These are phyloP conservation scores for Drusus annulatus DNA, from an alignment of 1,140 invertebrate genomes.

Conservation along the genomic window DNA sequence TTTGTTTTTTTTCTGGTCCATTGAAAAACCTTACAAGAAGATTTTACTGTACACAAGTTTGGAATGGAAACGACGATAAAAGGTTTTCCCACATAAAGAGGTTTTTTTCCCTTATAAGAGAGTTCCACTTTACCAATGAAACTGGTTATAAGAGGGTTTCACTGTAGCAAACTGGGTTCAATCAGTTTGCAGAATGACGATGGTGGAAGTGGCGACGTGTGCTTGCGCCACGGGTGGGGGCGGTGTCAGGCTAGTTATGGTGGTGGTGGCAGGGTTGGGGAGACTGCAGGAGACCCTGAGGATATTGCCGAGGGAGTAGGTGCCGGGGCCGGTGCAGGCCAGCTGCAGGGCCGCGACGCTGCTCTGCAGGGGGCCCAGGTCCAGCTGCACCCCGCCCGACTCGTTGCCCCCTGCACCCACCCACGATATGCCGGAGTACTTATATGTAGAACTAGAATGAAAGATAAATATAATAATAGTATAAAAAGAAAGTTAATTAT, in stretches of 20 bases:
- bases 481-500: too few species aligned
- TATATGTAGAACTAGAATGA: slow-evolving; percentile 46
- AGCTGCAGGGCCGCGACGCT: slow-evolving; percentile 63
- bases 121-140: too few species aligned
- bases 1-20: too few species aligned
- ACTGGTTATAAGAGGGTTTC: too few species aligned
- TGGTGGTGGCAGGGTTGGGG: slow-evolving; percentile 11
- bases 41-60: too few species aligned
- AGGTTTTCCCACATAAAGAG: too few species aligned
- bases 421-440: slow-evolving; percentile 59
- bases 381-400: slow-evolving; percentile 63
- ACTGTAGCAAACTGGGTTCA: too few species aligned
- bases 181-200: too few species aligned
- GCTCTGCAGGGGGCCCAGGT: slow-evolving; percentile 63
- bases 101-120: too few species aligned
- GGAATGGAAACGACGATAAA: too few species aligned
- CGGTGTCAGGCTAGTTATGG: slow-evolving; percentile 58
- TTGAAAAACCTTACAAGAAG: too few species aligned
- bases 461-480: not conserved
- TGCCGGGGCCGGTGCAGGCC: slow-evolving; percentile 65
- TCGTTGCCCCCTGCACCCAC: slow-evolving; percentile 59
- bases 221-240: slow-evolving; percentile 60
- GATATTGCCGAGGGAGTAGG: slow-evolving; percentile 65
- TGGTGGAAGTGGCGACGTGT: slow-evolving; percentile 64
- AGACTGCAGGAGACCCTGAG: slow-evolving; percentile 48